Conservation (phyloP, 1,140 invertebrate species). For the Eupristina koningsbergeri region DNA sequence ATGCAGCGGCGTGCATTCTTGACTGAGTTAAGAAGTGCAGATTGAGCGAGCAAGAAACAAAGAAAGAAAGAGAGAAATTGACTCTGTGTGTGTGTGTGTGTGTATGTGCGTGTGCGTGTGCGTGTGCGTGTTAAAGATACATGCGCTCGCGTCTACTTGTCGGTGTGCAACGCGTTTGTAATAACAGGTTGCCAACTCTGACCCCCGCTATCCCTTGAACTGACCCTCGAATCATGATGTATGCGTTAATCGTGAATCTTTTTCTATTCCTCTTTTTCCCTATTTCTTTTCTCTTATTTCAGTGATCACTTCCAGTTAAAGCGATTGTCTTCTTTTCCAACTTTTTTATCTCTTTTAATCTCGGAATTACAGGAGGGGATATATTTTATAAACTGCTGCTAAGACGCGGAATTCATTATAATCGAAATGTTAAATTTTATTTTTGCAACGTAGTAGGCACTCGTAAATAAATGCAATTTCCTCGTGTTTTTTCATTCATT, state of each 20-base stretch:
- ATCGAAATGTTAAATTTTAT: neutral
- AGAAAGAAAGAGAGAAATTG: neutral
- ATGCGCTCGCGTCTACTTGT: conserved; percentile 53
- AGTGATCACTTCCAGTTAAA: conserved; percentile 19
- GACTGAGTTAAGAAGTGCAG: neutral
- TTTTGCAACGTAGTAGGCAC: conserved; percentile 52
- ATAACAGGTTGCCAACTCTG: conserved; percentile 70
- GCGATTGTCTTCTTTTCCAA: conserved; percentile 27
- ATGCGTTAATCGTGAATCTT: conserved; percentile 63
- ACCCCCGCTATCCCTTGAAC: conserved; percentile 55
- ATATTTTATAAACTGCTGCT: conserved; percentile 27
- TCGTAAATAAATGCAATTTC: conserved; percentile 35
- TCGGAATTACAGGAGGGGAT: neutral
- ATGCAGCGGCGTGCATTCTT: conserved; percentile 1
- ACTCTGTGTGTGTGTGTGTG: too few relatives aligned
- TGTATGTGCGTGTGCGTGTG: too few relatives aligned
- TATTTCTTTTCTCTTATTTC: conserved; percentile 42
- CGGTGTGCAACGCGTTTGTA: conserved; percentile 59
- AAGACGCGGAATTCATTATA: neutral
- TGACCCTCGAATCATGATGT: conserved; percentile 59
- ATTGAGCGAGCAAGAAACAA: neutral
- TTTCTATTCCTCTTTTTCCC: conserved; percentile 37
- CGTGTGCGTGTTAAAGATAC: conserved; percentile 64
- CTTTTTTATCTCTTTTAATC: neutral
- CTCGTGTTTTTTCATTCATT: conserved; percentile 28